A percentile compares a stretch with the other conserved stretches of the same genome.
Conservation (phyloP, 2,113 vertebrate genomes). For the Calidris pygmaea region DNA sequence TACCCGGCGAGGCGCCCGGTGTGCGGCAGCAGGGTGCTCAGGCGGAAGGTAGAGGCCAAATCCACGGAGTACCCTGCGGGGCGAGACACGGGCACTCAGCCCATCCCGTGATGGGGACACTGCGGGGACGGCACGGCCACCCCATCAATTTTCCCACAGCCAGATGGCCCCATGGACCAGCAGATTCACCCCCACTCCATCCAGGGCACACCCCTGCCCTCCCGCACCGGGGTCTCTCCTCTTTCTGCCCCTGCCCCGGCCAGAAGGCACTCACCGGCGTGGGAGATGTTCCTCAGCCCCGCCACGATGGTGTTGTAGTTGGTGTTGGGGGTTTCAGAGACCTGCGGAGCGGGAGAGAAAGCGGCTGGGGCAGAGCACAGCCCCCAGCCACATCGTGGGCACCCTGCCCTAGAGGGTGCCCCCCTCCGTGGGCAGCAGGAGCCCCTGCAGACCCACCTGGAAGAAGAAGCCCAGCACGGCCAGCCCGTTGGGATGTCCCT, state of each 20-base stretch:
- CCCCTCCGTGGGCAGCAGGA: rapidly evolving
- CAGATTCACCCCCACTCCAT: background rate
- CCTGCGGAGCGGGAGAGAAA: background rate
- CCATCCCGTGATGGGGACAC: rapidly evolving
- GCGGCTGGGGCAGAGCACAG: background rate
- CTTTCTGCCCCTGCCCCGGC: rapidly evolving
- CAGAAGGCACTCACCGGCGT: constrained; percentile 57
- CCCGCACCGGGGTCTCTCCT: rapidly evolving
- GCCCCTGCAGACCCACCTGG: constrained; percentile 62
- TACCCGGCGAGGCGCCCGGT: constrained; percentile 72
- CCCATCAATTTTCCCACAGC: background rate
- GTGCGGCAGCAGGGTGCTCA: constrained; percentile 76
- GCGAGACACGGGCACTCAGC: background rate
- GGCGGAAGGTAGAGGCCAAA: constrained; percentile 77
- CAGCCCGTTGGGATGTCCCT: constrained; percentile 77
- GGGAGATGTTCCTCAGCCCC: constrained; percentile 76
- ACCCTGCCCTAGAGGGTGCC: background rate
- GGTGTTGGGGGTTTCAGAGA: constrained; percentile 73
- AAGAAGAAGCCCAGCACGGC: constrained; percentile 84
- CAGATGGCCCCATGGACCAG: background rate
- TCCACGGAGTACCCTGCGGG: constrained; percentile 67
- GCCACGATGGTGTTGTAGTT: constrained; percentile 79
- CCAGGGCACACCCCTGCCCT: rapidly evolving
- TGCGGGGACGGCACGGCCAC: background rate
- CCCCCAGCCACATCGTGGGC: rapidly evolving